These are phyloP conservation scores for Tupaia chinensis DNA, from an alignment of 2,113 vertebrate species.

Conservation along the genomic window DNA sequence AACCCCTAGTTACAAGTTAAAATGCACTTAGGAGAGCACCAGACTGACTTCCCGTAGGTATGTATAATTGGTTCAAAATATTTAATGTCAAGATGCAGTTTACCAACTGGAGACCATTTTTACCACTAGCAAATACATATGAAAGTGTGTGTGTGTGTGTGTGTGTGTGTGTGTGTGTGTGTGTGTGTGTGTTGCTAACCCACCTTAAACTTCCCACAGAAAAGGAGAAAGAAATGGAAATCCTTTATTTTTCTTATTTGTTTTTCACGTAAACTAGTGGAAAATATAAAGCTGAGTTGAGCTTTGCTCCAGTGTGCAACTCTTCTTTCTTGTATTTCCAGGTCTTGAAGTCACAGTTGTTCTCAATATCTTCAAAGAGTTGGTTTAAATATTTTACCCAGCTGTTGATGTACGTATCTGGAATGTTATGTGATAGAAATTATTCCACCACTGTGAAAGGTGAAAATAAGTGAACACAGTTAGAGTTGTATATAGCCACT, in stretches of 20 bases:
- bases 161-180: no score
- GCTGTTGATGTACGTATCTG: not conserved
- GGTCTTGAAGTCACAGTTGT: not conserved
- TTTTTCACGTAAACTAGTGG: not conserved
- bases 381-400: not conserved
- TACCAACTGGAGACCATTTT: not conserved
- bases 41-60: not conserved
- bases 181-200: not conserved
- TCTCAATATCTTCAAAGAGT: not conserved
- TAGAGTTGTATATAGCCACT: not conserved
- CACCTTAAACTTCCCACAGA: not conserved
- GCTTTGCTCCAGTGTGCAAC: not conserved
- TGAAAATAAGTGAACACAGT: not conserved
- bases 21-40: rapidly evolving
- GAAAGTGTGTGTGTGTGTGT: no score
- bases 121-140: not conserved
- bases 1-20: not conserved
- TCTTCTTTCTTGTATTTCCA: not conserved
- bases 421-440: not conserved
- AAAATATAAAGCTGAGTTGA: not conserved
- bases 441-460: no score
- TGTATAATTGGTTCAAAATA: not conserved
- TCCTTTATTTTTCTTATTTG: not conserved
- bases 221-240: not conserved
- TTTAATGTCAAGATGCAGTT: not conserved